Evolutionary conservation across 2,888 invertebrate species (phyloP), one percentile per base, ranked within the genome.

Genomic region (Ptychoptera albimana): DNA sequence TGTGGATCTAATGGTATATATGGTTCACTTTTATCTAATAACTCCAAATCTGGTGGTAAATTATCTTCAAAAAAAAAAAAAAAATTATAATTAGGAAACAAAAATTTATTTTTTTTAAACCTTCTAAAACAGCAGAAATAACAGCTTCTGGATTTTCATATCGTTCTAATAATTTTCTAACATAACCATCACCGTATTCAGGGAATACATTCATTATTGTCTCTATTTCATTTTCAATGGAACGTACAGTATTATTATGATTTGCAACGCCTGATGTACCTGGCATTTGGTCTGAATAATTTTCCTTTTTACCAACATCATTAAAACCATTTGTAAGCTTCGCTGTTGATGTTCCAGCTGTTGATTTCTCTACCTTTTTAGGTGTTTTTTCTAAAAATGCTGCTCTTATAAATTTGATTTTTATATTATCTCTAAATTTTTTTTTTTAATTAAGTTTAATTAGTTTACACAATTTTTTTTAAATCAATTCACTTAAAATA

Each of bases 111-210:
- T 32, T 2, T 11, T 2, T 32, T 32, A n/a, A 11, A 32, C 32
- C 77, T 62, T 92, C 92, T 41, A 94, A 63, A 47, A 93, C 69
- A 39, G 84, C 83, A 58, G 87, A 80, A 47, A 94, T 81, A 3
- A 88, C 87, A 52, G 75, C 72, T 51, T 81, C 82, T 1, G 79
- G 70, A 52, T 81, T 74, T 14, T 82, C 75, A 55, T 84, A 88
- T 55, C 82, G 74, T 53, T 82, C 72, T 44, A 93, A 66, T 53
- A 89, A 82, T 56, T 74, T 73, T 63, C 87, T 64, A 31, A 80
- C 71, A 48, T 76, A 76, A 0, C 75, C 86, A 54, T 82, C 82
- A 0, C 89, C 88, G 40, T 89, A 68, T 63, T 89, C 77, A 2
- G 86, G 85, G 38, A 94, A 67, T 45, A 92, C 64, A 46, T 71